These are phyloP conservation scores for Gnathonemus echidnorhynchus DNA, from an alignment of 2,113 vertebrate species.

Conservation along the genomic window DNA sequence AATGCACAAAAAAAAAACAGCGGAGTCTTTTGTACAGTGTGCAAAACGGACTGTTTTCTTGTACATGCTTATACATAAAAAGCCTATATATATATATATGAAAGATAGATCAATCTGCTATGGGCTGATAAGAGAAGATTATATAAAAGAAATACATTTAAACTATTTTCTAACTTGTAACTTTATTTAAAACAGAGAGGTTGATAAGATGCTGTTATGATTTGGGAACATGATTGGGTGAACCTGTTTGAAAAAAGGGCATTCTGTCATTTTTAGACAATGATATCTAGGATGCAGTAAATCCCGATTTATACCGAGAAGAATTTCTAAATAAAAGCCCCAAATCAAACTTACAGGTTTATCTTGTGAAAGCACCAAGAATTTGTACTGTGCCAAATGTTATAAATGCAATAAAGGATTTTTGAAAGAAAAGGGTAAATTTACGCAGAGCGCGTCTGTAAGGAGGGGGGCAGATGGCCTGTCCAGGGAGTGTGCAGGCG, in stretches of 20 bases:
- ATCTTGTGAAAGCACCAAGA: constrained; percentile 79
- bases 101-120: constrained; percentile 66
- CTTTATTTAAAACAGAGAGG: constrained; percentile 78
- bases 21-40: constrained; percentile 84
- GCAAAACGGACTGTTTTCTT: constrained; percentile 81
- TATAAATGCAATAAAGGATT: constrained; percentile 84
- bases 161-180: constrained; percentile 96
- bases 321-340: constrained; percentile 71
- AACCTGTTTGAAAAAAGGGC: constrained; percentile 63
- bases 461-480: background rate
- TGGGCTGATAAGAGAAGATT: constrained; percentile 84
- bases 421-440: constrained; percentile 57
- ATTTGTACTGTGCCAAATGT: constrained; percentile 92
- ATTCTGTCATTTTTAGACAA: constrained; percentile 73
- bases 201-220: constrained; percentile 68
- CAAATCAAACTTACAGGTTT: constrained; percentile 78
- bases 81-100: constrained; percentile 48
- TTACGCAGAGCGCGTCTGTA: constrained; percentile 47
- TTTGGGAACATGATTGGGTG: constrained; percentile 63
- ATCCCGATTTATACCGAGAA: constrained; percentile 74
- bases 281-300: constrained; percentile 70
- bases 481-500: background rate
- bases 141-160: constrained; percentile 75
- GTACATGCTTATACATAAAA: constrained; percentile 89
- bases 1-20: constrained; percentile 79